Conservation (phyloP, 2,113 vertebrate species). For the Muntiacus reevesi region DNA sequence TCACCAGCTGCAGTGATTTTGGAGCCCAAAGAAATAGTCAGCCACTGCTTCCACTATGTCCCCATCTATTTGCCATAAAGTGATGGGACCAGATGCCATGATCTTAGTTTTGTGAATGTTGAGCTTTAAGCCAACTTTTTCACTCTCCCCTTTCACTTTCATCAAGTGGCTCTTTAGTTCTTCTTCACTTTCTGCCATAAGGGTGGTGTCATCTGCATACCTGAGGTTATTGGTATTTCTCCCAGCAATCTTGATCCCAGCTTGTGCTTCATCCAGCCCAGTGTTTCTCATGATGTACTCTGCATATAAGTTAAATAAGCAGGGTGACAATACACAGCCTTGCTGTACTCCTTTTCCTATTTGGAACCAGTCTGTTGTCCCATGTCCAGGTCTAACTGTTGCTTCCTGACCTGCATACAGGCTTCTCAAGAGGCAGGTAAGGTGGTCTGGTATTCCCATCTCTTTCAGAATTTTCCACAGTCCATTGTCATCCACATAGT, state of each 20-base stretch:
- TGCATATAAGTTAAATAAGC: neutral
- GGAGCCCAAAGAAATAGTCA: accelerated
- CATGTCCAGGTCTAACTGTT: neutral
- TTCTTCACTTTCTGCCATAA: neutral
- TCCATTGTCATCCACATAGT: neutral
- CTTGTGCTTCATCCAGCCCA: neutral
- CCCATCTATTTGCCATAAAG: neutral
- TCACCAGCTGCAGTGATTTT: neutral
- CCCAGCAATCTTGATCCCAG: neutral
- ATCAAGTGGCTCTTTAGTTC: neutral
- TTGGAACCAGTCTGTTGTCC: neutral
- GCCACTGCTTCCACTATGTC: neutral
- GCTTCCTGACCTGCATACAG: neutral
- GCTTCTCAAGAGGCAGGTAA: neutral
- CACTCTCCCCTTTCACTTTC: neutral
- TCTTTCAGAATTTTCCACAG: neutral
- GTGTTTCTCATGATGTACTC: neutral
- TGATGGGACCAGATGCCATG: neutral
- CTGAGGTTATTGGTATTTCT: neutral
- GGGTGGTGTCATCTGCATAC: neutral
- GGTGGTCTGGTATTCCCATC: neutral
- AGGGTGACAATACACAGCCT: neutral
- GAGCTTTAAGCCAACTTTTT: neutral
- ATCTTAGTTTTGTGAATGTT: neutral
- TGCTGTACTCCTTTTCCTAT: neutral